phyloP scores from a whole-genome alignment of 2,797 vertebrate species.

The Typhlichthys eigenmanni region DNA sequence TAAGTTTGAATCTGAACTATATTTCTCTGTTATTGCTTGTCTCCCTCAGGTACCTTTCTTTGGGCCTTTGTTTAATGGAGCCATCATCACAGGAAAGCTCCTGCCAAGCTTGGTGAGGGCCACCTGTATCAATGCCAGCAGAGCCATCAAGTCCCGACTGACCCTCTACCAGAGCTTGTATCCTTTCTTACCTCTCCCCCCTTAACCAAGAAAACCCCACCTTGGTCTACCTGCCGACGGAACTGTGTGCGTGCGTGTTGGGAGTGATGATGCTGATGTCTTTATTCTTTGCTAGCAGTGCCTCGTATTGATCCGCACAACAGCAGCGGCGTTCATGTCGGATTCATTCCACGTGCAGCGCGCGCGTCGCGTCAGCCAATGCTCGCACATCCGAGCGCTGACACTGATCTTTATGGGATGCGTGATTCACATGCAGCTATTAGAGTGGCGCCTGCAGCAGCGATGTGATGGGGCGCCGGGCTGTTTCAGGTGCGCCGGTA shows the following conservation, averaged over 20 bases:
- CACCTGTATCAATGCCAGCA: slow-evolving; percentile 97
- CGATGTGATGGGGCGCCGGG: slow-evolving; percentile 44
- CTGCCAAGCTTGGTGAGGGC: slow-evolving; percentile 93
- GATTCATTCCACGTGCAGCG: slow-evolving; percentile 35
- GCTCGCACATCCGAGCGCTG: slow-evolving; percentile 68
- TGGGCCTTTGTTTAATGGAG: slow-evolving; percentile 92
- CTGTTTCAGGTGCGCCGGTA: slow-evolving; percentile 56
- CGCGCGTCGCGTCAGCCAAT: slow-evolving; percentile 52
- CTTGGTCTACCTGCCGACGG: not conserved
- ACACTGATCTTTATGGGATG: slow-evolving; percentile 73
- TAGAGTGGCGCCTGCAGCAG: slow-evolving; percentile 60
- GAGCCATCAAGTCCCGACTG: slow-evolving; percentile 95
- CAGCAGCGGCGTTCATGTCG: slow-evolving; percentile 6
- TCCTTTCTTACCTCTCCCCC: slow-evolving; percentile 78
- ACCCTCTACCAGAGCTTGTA: slow-evolving; percentile 99
- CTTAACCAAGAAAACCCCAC: no score
- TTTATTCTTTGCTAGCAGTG: slow-evolving; percentile 17
- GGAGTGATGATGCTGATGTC: not conserved
- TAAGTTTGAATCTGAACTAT: not conserved
- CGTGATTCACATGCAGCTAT: slow-evolving; percentile 74
- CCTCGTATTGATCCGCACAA: slow-evolving; percentile 35
- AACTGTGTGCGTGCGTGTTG: slow-evolving; percentile 17
- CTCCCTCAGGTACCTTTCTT: slow-evolving; percentile 91
- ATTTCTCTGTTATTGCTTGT: slow-evolving; percentile 4
- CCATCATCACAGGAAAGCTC: slow-evolving; percentile 90